Evolutionary conservation across 2,888 invertebrate species (phyloP).

Genomic region (Andrena bicolor): DNA sequence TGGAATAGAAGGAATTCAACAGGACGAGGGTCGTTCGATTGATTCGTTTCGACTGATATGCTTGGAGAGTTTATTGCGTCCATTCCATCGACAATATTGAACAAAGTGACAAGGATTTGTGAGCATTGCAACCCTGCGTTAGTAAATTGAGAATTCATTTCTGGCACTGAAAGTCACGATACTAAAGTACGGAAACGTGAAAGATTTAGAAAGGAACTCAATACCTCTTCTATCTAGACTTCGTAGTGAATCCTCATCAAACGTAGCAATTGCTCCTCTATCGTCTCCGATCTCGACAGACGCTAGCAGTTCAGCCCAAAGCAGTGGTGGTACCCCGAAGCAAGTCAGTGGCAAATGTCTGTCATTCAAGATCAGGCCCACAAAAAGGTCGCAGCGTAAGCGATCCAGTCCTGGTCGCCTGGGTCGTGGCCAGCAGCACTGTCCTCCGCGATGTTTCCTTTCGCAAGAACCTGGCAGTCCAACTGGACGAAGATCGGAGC

Average conservation of each 20-base stretch:
- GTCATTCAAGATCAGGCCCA: neutral
- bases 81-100: too few relatives aligned
- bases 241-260: neutral
- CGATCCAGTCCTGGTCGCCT: neutral
- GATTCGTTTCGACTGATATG: too few relatives aligned
- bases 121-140: too few relatives aligned
- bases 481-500: slow-evolving; percentile 30
- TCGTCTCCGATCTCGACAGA: neutral
- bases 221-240: too few relatives aligned
- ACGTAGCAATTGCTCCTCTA: neutral
- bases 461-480: slow-evolving; percentile 37
- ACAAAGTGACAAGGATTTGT: too few relatives aligned
- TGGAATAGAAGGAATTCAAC: neutral
- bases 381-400: neutral
- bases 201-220: too few relatives aligned
- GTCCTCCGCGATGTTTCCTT: slow-evolving; percentile 29
- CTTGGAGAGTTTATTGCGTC: too few relatives aligned
- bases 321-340: neutral
- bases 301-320: neutral
- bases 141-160: too few relatives aligned
- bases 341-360: neutral
- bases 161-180: too few relatives aligned
- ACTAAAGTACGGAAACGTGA: too few relatives aligned
- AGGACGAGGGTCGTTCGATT: neutral
- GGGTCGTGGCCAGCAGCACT: neutral